Base-by-base conservation (phyloP, 2,797 vertebrate genomes). In the Corythornis leucogaster region DNA sequence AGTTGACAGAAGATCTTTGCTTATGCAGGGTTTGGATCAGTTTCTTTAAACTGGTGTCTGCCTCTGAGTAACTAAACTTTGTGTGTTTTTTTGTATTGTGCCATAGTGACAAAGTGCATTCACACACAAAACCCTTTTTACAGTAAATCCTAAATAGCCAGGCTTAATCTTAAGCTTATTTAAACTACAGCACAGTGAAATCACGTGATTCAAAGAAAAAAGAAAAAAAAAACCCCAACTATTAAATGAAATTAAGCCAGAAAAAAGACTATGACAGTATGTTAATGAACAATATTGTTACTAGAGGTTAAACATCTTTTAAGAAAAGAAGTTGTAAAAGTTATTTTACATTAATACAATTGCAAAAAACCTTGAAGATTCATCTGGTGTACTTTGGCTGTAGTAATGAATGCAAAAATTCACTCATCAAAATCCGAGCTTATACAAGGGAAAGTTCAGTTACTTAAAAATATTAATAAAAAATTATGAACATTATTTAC, bases 401-500 rank as follows among this genome's bases (percentile, higher is more conserved):
- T 84, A 87, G 89, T 79, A 92, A 90, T 24, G 71, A 91, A 95
- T 92, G 89, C 71, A 85, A 78, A 84, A 77, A 81, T 91, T 88
- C 80, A 85, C 87, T 92, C 58, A 51, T 86, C 71, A 73, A 90
- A 96, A 95, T 93, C 90, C 83, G 85, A 93, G 90, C 83, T 80
- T 55, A 68, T 77, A 73, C n/a, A 71, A 69, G 78, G 83, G 83
- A 75, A 90, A 64, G 33, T 90, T 95, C 78, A 33, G 40, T 92
- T 94, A 31, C 89, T 96, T 96, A 91, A 81, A 93, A 96, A 92
- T 85, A 93, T 93, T 95, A 95, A 86, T 96, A 89, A 92, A 94
- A 88, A 96, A 95, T 92, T 91, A 93, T 95, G 87, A 89, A 95
- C 82, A 92, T 63, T 96, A 96, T 97, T 96, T 97, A 96, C 95